Base-by-base conservation (phyloP, 1,140 invertebrate species). In the Drosophila watanabei region DNA sequence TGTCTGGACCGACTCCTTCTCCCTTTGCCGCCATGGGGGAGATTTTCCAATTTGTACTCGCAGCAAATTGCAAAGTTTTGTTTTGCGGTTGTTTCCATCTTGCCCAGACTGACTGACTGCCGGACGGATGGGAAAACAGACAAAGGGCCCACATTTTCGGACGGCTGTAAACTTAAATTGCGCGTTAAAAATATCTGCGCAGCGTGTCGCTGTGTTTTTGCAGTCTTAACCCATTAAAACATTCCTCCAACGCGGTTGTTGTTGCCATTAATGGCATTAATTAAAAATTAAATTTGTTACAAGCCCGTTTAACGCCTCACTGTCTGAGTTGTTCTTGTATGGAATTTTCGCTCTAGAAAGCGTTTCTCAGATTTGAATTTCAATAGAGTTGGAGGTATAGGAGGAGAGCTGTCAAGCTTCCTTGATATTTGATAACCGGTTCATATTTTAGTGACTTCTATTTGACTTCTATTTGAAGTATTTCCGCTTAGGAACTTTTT, bases 231-330 rank as follows among this genome's bases (percentile, higher is more conserved):
- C 71, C 71, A 75, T 75, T 75, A 52, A 75, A 75, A 75, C 69
- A 73, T 61, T 59, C 69, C 33, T 52, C n/a, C 24, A 13, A 13
- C 11, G 33, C 43, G 20, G 58, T 51, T 70, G 68, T 63, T 62
- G 60, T 71, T 56, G 63, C 78, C 79, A 82, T 85, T 85, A 85
- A 85, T 81, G 68, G 75, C 75, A 85, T 86, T 85, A 82, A 85
- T 85, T 85, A 86, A 86, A 82, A 81, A 75, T 85, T 79, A 75
- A 85, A 86, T 85, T 86, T 79, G 69, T 75, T 70, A 82, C 78
- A 75, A 85, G 72, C 63, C 68, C 82, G 82, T 85, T 85, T 80
- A 69, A 75, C 71, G 71, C 28, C 64, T 18, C 41, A 30, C 37
- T 37, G 68, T 52, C 70, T 73, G 24, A 14, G 16, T 37, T 13